These are phyloP conservation scores for Eutolmus rufibarbis DNA, from an alignment of 2,888 invertebrate species.

Conservation along the genomic window DNA sequence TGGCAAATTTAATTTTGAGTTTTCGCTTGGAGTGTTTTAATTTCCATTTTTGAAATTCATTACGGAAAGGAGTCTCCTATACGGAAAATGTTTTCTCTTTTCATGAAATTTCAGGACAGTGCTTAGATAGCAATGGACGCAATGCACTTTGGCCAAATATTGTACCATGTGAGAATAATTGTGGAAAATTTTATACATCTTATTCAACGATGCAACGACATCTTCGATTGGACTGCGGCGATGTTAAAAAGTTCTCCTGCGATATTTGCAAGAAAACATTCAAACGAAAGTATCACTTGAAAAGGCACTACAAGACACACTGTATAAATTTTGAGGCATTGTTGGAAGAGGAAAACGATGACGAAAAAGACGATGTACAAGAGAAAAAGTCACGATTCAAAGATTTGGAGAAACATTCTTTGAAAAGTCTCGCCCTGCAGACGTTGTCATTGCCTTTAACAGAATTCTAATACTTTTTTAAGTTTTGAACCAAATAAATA, in stretches of 20 bases:
- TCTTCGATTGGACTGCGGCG: slow-evolving; percentile 56
- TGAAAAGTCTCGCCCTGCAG: neutral
- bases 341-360: slow-evolving; percentile 46
- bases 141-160: slow-evolving; percentile 40
- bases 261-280: slow-evolving; percentile 54
- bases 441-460: slow-evolving; percentile 21
- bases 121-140: slow-evolving; percentile 1
- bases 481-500: neutral
- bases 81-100: slow-evolving; percentile 27
- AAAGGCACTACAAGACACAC: slow-evolving; percentile 57
- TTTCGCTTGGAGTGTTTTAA: slow-evolving; percentile 21
- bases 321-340: slow-evolving; percentile 53
- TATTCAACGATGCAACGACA: slow-evolving; percentile 55
- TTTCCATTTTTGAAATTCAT: neutral
- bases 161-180: slow-evolving; percentile 58
- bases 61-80: neutral
- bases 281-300: slow-evolving; percentile 57
- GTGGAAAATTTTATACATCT: slow-evolving; percentile 62
- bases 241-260: slow-evolving; percentile 55
- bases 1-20: slow-evolving; percentile 4
- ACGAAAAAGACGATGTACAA: neutral
- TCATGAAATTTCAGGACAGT: slow-evolving; percentile 20
- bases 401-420: neutral
- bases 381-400: neutral
- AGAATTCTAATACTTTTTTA: slow-evolving; percentile 15